A percentile compares a stretch with the other conserved stretches of the same genome.
Conservation (phyloP, 2,888 invertebrate species). For the Tetramorium bicarinatum region DNA sequence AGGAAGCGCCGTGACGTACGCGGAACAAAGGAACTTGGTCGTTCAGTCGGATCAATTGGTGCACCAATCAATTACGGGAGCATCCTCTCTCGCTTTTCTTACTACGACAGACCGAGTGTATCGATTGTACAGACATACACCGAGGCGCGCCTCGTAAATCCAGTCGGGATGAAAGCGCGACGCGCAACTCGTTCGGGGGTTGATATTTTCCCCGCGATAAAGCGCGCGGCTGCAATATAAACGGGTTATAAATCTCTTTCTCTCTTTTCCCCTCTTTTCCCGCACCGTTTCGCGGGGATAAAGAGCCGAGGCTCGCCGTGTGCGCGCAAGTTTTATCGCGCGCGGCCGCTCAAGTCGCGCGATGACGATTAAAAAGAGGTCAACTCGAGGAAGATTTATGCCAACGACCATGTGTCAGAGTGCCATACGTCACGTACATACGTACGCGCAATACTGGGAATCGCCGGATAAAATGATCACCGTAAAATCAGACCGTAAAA, state of each 20-base stretch:
- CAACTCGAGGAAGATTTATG: constrained; percentile 79
- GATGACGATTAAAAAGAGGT: constrained; percentile 78
- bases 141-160: constrained; percentile 31
- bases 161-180: constrained; percentile 31
- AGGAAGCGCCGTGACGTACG: constrained; percentile 34
- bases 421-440: constrained; percentile 59
- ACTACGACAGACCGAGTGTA: constrained; percentile 13
- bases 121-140: constrained; percentile 13
- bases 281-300: constrained; percentile 17
- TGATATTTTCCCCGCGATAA: constrained; percentile 53
- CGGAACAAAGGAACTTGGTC: constrained; percentile 43
- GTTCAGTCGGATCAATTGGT: constrained; percentile 47
- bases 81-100: constrained; percentile 44
- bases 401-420: constrained; percentile 72
- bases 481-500: constrained; percentile 61
- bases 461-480: constrained; percentile 46
- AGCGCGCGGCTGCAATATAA: constrained; percentile 41
- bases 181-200: constrained; percentile 34
- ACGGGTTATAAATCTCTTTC: constrained; percentile 44
- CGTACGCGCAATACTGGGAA: constrained; percentile 57
- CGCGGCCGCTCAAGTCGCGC: constrained; percentile 13
- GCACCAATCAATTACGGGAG: constrained; percentile 42
- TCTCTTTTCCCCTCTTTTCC: neutral
- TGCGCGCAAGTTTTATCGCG: constrained; percentile 38
- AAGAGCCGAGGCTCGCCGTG: neutral